Conservation (phyloP, 2,113 vertebrate species). For the Pyrgilauda ruficollis region DNA sequence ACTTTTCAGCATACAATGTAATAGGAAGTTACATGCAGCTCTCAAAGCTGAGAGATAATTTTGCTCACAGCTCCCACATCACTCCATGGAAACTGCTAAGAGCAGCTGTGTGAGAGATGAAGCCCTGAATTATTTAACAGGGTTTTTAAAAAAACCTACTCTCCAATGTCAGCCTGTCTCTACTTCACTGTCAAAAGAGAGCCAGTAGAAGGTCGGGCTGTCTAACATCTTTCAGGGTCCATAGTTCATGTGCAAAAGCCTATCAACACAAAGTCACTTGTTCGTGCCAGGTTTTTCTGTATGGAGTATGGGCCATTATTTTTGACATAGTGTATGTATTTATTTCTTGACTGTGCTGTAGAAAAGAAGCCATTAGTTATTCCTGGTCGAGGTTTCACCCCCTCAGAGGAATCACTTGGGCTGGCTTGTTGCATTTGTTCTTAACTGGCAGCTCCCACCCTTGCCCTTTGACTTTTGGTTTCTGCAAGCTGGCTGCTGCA, state of each 20-base stretch:
- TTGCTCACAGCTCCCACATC: background rate
- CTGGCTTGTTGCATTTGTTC: background rate
- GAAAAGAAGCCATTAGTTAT: background rate
- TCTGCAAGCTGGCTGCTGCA: background rate
- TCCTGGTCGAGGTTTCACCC: background rate
- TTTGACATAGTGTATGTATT: background rate
- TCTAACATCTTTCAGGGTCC: background rate
- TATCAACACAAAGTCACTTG: accelerated
- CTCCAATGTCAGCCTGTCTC: background rate
- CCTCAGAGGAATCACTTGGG: background rate
- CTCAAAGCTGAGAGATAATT: background rate
- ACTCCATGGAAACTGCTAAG: background rate
- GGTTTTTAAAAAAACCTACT: background rate
- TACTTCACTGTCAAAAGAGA: background rate
- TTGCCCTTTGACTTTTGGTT: background rate
- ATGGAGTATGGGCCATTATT: background rate
- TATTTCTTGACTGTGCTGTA: background rate
- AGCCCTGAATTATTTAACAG: conserved; percentile 12
- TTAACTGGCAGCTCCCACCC: background rate
- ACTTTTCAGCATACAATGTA: background rate
- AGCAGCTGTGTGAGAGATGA: background rate
- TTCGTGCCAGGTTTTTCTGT: background rate
- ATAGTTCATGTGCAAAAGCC: background rate
- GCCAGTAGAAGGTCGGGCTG: background rate
- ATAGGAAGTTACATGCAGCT: background rate